phyloP scores from a whole-genome alignment of 2,797 vertebrate genomes.

The Tragopan temminckii region DNA sequence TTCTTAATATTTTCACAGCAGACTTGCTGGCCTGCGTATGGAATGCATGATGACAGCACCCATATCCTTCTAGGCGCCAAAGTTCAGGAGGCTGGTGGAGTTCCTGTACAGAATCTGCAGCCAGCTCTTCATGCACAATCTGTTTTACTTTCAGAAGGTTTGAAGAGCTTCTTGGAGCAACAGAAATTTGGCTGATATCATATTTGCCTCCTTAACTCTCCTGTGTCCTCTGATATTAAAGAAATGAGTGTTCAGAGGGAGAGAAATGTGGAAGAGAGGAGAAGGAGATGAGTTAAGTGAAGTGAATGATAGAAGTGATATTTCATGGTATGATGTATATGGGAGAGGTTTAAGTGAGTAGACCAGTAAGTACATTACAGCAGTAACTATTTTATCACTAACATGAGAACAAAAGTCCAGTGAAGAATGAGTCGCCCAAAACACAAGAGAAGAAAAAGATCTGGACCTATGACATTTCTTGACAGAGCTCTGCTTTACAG shows the following conservation, averaged over 20 bases:
- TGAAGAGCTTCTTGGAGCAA: not conserved
- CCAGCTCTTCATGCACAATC: not conserved
- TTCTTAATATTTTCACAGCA: not conserved
- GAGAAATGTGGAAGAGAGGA: not conserved
- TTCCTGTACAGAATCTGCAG: not conserved
- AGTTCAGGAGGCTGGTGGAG: not conserved
- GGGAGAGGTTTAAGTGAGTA: not conserved
- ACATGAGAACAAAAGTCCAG: not conserved
- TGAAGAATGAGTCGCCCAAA: not conserved
- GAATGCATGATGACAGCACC: not conserved
- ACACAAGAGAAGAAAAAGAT: not conserved
- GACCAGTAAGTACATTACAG: not conserved
- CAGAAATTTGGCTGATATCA: not conserved
- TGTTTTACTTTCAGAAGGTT: not conserved
- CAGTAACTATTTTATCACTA: not conserved
- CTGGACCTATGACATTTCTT: not conserved
- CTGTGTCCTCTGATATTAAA: not conserved
- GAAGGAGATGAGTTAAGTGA: not conserved
- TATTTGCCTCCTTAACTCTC: not conserved
- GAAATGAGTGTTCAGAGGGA: not conserved
- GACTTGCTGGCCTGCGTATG: not conserved
- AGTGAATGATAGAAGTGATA: not conserved
- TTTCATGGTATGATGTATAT: not conserved
- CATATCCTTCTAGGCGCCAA: not conserved
- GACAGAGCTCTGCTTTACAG: not conserved